Base-by-base conservation (phyloP, 2,797 vertebrate species). In the Vespertilio murinus region DNA sequence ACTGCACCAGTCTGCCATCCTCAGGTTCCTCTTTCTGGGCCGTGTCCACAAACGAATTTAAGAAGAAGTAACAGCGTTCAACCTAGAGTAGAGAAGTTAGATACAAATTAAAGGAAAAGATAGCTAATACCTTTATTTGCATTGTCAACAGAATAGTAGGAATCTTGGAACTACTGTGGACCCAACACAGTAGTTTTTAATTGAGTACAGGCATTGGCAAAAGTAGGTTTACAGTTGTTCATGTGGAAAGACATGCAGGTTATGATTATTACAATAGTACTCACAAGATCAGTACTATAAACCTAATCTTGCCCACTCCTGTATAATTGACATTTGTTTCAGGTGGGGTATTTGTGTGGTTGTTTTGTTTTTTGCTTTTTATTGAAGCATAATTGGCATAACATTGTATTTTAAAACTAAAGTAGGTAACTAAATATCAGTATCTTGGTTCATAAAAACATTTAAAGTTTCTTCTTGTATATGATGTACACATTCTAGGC, bases 61-160 rank as follows among this genome's bases (percentile, higher is more conserved):
- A 98, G 91, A 99, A 99, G 97, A 99, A 99, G 97, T 99, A 99
- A 97, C 99, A 99, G 47, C 99, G 99, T 94, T 99, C 99, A 3
- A 99, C 97, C 99, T 99, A 97, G 22, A 97, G 35, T 75, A 94
- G 23, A 77, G 22, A 90, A 93, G 49, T 92, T 84, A 96, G 56
- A 52, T 54, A n/a, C 84, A 93, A 84, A 84, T 85, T 77, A 96
- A 74, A 59, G 59, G 56, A 89, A 87, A 93, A 86, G 10, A 79
- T 13, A 92, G 6, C 25, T 77, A 77, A 47, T 73, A 80, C 14
- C 0, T 56, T 90, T 67, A 54, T 0, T 65, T 52, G n/a, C 35
- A 74, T 74, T 70, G 88, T 71, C 56, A 84, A 73, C 3, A 88
- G 35, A 81, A 95, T 8, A 74, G 22, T 7, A 74, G 23, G 17